Evolutionary conservation across 2,797 vertebrate genomes (phyloP).

Genomic region (Novumbra hubbsi): DNA sequence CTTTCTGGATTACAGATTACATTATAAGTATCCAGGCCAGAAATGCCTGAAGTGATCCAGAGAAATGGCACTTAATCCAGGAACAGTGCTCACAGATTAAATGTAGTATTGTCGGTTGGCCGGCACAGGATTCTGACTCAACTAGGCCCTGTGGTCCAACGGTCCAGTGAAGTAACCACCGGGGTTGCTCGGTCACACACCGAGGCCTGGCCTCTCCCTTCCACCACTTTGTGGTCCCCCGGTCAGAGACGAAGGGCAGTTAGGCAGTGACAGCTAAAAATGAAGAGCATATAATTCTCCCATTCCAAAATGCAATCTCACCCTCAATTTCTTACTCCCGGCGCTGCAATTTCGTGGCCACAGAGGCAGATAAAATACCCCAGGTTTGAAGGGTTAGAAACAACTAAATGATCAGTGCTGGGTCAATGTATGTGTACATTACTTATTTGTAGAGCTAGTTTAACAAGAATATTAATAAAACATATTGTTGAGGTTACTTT

Average conservation of each 20-base stretch:
- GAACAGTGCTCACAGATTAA: constrained; percentile 56
- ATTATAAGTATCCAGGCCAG: constrained; percentile 30
- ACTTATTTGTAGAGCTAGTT: background rate
- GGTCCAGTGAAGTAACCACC: constrained; percentile 66
- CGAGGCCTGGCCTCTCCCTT: constrained; percentile 76
- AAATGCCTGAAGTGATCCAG: constrained; percentile 21
- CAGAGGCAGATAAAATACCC: constrained; percentile 2
- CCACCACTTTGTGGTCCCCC: constrained; percentile 73
- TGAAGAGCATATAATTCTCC: constrained; percentile 72
- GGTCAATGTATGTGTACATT: background rate
- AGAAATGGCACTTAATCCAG: constrained; percentile 60
- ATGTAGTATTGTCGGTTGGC: constrained; percentile 52
- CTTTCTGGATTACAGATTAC: constrained; percentile 43
- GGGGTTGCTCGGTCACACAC: constrained; percentile 56
- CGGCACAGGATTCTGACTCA: constrained; percentile 70
- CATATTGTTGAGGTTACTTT: background rate
- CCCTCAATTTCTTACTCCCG: constrained; percentile 46
- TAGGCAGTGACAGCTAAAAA: constrained; percentile 71
- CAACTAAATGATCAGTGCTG: background rate
- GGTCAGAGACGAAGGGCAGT: constrained; percentile 62
- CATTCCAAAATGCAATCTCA: constrained; percentile 63
- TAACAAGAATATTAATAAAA: background rate
- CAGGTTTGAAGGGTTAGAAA: background rate
- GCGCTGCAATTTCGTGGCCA: background rate
- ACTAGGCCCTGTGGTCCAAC: constrained; percentile 64